phyloP scores from a whole-genome alignment of 1,140 invertebrate genomes.

The Euura lappo region DNA sequence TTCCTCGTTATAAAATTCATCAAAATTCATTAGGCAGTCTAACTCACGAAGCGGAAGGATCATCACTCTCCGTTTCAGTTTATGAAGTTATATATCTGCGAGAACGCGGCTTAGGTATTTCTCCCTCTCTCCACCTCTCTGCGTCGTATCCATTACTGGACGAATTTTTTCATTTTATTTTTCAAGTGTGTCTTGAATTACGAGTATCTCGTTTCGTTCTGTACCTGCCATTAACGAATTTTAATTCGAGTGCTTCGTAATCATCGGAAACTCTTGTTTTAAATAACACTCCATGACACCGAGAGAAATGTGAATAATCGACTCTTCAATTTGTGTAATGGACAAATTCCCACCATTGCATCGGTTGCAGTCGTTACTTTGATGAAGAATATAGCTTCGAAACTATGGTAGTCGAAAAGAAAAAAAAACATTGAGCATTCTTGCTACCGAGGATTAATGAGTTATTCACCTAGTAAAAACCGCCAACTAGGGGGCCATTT shows the following conservation, averaged over 20 bases:
- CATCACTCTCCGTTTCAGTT: neutral
- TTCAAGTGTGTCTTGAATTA: too few relatives aligned
- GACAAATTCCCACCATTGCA: too few relatives aligned
- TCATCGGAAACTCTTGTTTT: too few relatives aligned
- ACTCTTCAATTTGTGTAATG: constrained; percentile 10
- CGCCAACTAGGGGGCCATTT: constrained; percentile 41
- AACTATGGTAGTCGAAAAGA: neutral
- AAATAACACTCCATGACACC: too few relatives aligned
- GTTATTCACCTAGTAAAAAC: constrained; percentile 45
- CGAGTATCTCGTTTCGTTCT: too few relatives aligned
- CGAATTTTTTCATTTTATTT: too few relatives aligned
- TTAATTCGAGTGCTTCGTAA: too few relatives aligned
- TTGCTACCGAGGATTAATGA: constrained; percentile 53
- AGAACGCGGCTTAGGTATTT: neutral
- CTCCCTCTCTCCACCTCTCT: too few relatives aligned
- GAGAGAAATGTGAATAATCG: neutral
- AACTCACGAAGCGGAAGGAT: neutral
- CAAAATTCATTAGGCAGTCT: neutral
- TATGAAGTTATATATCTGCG: neutral
- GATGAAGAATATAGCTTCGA: too few relatives aligned
- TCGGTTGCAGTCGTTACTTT: too few relatives aligned
- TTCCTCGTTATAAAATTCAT: neutral
- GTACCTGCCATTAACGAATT: too few relatives aligned
- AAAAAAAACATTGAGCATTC: constrained; percentile 11
- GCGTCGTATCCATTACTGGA: too few relatives aligned